A percentile compares a stretch with the other conserved stretches of the same genome.
Evolutionary conservation across 2,797 vertebrate genomes (phyloP).

Genomic region (Rhynchotus rufescens): DNA sequence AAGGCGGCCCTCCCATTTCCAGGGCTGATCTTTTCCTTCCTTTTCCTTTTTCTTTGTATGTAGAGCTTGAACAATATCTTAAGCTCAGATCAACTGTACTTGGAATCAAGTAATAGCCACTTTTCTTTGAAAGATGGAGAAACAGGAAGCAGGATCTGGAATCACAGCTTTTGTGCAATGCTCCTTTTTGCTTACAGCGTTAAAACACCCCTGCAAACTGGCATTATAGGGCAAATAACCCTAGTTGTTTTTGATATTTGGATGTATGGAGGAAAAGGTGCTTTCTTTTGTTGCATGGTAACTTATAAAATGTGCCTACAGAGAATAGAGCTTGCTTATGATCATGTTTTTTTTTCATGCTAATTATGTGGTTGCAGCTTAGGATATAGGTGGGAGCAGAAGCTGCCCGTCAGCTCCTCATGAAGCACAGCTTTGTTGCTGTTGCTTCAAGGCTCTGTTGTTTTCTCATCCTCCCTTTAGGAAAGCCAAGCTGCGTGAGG

Average conservation of each 20-base stretch:
- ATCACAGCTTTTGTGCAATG: neutral
- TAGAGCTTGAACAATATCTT: slow-evolving; percentile 53
- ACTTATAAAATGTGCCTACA: neutral
- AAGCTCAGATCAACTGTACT: slow-evolving; percentile 43
- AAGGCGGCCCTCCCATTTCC: slow-evolving; percentile 73
- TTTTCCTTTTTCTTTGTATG: slow-evolving; percentile 11
- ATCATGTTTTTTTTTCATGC: neutral
- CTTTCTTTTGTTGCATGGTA: neutral
- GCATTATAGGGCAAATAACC: neutral
- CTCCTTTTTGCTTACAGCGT: neutral
- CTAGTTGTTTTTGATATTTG: neutral
- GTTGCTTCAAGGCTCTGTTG: rapidly evolving
- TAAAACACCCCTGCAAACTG: neutral
- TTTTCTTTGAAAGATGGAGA: neutral
- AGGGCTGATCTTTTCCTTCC: slow-evolving; percentile 81
- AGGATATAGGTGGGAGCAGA: neutral
- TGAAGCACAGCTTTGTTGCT: neutral
- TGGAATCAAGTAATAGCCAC: neutral
- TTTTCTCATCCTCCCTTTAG: neutral
- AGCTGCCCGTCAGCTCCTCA: neutral
- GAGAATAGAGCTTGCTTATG: neutral
- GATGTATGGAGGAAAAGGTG: neutral
- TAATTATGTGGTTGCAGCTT: neutral
- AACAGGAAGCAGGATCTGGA: neutral
- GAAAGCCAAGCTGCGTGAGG: neutral